phyloP scores from a whole-genome alignment of 2,888 invertebrate species.

The Drosophila kanekoi region DNA sequence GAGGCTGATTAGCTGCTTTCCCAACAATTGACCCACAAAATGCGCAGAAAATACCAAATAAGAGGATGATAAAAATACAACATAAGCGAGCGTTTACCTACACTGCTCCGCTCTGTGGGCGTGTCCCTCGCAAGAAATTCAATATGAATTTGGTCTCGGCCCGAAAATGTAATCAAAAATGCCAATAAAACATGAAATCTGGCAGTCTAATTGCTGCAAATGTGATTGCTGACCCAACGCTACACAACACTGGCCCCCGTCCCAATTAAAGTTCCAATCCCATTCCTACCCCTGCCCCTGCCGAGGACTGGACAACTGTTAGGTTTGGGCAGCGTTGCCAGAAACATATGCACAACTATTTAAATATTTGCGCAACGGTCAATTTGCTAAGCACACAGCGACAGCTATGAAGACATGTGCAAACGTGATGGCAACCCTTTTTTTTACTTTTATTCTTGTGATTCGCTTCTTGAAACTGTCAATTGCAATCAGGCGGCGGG shows the following conservation, averaged over 20 bases:
- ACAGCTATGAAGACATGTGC: constrained; percentile 5
- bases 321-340: constrained; percentile 35
- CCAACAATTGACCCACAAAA: constrained; percentile 54
- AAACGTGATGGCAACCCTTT: constrained; percentile 59
- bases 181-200: constrained; percentile 26
- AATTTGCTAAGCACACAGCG: constrained; percentile 70
- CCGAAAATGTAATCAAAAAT: constrained; percentile 65
- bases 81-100: constrained; percentile 38
- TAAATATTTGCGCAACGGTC: constrained; percentile 73
- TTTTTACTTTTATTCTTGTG: constrained; percentile 8
- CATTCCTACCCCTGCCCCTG: not conserved
- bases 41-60: constrained; percentile 41
- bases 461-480: constrained; percentile 72
- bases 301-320: constrained; percentile 12
- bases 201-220: constrained; percentile 66
- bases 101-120: constrained; percentile 39
- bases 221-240: constrained; percentile 20
- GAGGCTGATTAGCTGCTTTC: constrained; percentile 74
- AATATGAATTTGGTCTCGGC: constrained; percentile 55
- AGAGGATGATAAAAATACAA: constrained; percentile 11
- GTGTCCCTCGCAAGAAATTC: constrained; percentile 50
- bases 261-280: no score
- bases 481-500: constrained; percentile 74
- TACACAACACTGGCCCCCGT: not conserved
- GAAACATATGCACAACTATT: constrained; percentile 61